A percentile compares a stretch with the other conserved stretches of the same genome.
These are phyloP conservation scores for Cavia aperea DNA, from an alignment of 2,113 vertebrate species.

Conservation along the genomic window DNA sequence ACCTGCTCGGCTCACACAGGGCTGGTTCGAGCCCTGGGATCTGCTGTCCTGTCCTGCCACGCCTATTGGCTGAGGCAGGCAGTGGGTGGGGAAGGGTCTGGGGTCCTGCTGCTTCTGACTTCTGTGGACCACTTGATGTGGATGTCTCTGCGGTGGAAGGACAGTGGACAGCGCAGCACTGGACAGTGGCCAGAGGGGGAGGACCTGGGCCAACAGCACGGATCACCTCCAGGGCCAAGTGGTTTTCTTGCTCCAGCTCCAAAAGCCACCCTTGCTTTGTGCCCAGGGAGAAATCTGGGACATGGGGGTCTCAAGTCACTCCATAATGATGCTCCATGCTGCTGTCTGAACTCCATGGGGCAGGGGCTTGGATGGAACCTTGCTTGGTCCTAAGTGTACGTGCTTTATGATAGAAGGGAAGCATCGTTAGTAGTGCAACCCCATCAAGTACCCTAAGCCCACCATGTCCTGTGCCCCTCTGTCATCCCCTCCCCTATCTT, in stretches of 20 bases:
- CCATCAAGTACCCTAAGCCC: neutral
- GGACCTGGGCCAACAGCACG: neutral
- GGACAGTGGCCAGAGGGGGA: conserved; percentile 26
- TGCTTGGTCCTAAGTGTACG: neutral
- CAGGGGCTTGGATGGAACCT: neutral
- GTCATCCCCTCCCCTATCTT: neutral
- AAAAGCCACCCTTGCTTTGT: conserved; percentile 16
- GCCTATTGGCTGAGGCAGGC: neutral
- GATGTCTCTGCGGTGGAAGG: conserved; percentile 31
- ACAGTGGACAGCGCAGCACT: neutral
- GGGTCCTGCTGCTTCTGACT: conserved; percentile 13
- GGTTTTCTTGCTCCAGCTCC: neutral
- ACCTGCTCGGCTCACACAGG: conserved; percentile 33
- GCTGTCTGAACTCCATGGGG: conserved; percentile 17
- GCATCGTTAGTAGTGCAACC: neutral
- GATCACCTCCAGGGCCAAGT: neutral
- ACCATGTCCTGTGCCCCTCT: neutral
- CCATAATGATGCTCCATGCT: neutral
- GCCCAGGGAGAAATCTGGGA: neutral
- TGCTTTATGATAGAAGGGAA: neutral
- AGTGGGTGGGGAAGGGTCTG: conserved; percentile 26
- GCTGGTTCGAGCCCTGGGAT: conserved; percentile 46
- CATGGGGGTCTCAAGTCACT: neutral
- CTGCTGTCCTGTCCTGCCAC: neutral
- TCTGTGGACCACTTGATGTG: neutral